phyloP scores from a whole-genome alignment of 2,888 invertebrate genomes.

The Cremastobaeus sp. region DNA sequence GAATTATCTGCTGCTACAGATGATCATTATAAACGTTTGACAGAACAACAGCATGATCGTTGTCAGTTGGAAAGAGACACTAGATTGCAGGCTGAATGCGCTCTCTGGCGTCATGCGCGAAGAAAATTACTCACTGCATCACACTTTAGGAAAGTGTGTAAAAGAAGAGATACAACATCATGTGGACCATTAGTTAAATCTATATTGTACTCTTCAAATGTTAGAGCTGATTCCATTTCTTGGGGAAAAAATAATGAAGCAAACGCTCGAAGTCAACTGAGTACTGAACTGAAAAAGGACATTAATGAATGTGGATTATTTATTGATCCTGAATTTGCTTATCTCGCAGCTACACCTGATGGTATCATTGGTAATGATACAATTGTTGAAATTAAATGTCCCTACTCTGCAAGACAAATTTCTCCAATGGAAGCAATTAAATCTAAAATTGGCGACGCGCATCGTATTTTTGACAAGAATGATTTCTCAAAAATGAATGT shows the following conservation, averaged over 20 bases:
- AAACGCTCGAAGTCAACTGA: constrained; percentile 1
- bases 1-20: not conserved
- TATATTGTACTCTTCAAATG: constrained; percentile 25
- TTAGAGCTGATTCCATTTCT: not conserved
- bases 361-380: constrained; percentile 46
- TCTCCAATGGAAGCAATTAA: constrained; percentile 13
- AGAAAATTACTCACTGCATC: constrained; percentile 38
- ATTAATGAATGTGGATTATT: constrained; percentile 29
- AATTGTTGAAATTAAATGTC: constrained; percentile 48
- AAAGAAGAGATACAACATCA: constrained; percentile 24
- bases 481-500: constrained; percentile 4
- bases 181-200: constrained; percentile 27
- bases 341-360: constrained; percentile 51
- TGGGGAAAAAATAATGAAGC: constrained; percentile 9
- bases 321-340: constrained; percentile 31
- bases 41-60: not conserved
- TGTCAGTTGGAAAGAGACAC: not conserved
- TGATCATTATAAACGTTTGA: not conserved
- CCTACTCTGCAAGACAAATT: constrained; percentile 7
- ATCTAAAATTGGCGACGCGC: constrained; percentile 7
- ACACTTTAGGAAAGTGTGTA: constrained; percentile 36
- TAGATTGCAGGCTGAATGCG: not conserved
- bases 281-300: constrained; percentile 22
- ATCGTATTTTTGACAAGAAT: constrained; percentile 1
- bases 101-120: constrained; percentile 2